Percentiles rank a stretch among this genome's conserved stretches.
These are phyloP conservation scores for Geopemphigus sp. DNA, from an alignment of 1,140 invertebrate species.

Conservation along the genomic window DNA sequence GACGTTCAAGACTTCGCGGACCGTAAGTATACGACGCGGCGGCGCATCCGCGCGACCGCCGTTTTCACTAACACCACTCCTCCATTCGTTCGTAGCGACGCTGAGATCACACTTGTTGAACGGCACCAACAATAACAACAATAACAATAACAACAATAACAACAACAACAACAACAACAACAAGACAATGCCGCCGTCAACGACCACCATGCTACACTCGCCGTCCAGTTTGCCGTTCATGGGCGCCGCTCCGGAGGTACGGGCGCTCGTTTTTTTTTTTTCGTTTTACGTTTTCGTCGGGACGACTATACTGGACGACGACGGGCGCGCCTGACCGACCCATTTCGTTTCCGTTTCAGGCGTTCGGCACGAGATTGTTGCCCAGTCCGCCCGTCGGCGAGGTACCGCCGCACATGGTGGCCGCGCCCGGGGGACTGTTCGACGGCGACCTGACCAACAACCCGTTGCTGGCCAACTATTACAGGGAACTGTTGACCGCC, in stretches of 20 bases:
- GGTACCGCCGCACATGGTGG: constrained; percentile 48
- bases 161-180: no score
- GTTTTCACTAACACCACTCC: no score
- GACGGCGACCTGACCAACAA: constrained; percentile 21
- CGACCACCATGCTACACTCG: constrained; percentile 37
- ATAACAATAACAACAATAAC: no score
- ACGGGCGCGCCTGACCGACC: no score
- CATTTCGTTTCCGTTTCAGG: no score
- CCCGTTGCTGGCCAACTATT: constrained; percentile 35
- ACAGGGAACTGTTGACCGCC: constrained; percentile 28
- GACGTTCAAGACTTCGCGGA: constrained; percentile 17
- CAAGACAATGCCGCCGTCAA: no score
- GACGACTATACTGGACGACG: no score
- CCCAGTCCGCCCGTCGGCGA: constrained; percentile 52
- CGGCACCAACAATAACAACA: constrained; percentile 2
- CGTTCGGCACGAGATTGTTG: constrained; percentile 22
- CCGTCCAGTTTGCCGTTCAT: constrained; percentile 25
- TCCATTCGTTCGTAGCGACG: constrained; percentile 25
- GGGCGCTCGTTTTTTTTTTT: not conserved
- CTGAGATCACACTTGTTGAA: constrained; percentile 20
- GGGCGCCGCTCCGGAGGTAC: constrained; percentile 29
- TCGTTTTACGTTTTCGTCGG: not conserved
- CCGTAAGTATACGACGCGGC: constrained; percentile 31
- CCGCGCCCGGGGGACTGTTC: constrained; percentile 38
- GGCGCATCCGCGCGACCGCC: no score